phyloP scores from a whole-genome alignment of 2,797 vertebrate species.

The Coendou prehensilis region DNA sequence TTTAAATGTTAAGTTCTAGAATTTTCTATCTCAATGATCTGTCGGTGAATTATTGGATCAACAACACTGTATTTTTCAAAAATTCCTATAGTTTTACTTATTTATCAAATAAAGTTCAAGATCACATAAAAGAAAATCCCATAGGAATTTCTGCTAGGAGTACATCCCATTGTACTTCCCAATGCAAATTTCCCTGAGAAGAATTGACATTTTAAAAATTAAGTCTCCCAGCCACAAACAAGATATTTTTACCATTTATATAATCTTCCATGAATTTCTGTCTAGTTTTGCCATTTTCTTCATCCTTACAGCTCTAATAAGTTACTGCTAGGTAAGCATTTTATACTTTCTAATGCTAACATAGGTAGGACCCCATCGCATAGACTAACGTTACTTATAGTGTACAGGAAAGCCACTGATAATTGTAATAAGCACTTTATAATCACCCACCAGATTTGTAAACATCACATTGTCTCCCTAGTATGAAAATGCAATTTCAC shows the following conservation, averaged over 20 bases:
- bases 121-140: slow-evolving; percentile 29
- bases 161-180: background rate
- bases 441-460: background rate
- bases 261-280: background rate
- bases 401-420: background rate
- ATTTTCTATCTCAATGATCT: slow-evolving; percentile 8
- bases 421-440: background rate
- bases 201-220: slow-evolving; percentile 29
- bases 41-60: slow-evolving; percentile 18
- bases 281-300: slow-evolving; percentile 54
- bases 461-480: too few species aligned
- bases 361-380: background rate
- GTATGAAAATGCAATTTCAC: too few species aligned
- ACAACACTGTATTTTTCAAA: slow-evolving; percentile 32
- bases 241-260: background rate
- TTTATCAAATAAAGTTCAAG: background rate
- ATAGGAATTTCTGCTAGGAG: background rate
- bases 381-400: background rate
- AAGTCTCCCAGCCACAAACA: background rate
- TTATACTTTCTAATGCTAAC: background rate
- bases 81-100: slow-evolving; percentile 34
- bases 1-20: background rate
- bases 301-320: background rate
- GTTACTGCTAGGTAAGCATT: slow-evolving; percentile 6
- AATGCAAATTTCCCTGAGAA: background rate